Conservation (phyloP, 2,888 invertebrate genomes). For the Chromoteleia sp. region DNA sequence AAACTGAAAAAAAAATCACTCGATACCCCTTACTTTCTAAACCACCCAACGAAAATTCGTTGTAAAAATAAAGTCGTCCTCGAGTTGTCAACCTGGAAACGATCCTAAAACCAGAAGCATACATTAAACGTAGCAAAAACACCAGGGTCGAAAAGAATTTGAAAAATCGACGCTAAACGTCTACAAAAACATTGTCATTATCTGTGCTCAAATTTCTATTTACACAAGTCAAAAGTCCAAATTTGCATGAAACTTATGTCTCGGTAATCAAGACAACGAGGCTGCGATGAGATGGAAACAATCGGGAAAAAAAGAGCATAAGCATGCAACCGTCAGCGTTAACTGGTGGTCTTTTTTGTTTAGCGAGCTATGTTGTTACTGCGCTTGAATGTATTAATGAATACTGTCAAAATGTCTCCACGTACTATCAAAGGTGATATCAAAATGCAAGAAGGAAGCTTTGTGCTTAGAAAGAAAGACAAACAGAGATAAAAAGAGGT, state of each 20-base stretch:
- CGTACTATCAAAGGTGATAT: background rate
- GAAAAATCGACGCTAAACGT: constrained; percentile 33
- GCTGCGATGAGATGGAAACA: constrained; percentile 39
- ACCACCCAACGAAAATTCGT: constrained; percentile 20
- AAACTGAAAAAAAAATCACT: background rate
- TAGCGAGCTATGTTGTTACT: constrained; percentile 34
- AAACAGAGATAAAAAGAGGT: constrained; percentile 15
- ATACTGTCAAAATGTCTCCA: constrained; percentile 13
- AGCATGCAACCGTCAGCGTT: constrained; percentile 70
- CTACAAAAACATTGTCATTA: constrained; percentile 34
- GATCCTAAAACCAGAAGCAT: constrained; percentile 71
- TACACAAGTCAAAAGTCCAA: constrained; percentile 70
- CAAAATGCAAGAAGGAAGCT: background rate
- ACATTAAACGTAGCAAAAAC: constrained; percentile 69
- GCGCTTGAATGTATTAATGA: constrained; percentile 9
- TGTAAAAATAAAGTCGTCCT: no score
- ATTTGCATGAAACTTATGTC: constrained; percentile 59
- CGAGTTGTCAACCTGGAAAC: constrained; percentile 69
- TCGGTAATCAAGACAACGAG: constrained; percentile 13
- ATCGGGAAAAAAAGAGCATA: constrained; percentile 44
- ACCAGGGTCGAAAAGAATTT: constrained; percentile 68
- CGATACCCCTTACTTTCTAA: constrained; percentile 30
- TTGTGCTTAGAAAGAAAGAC: background rate
- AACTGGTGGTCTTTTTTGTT: constrained; percentile 62
- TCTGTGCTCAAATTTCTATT: constrained; percentile 49